Percentiles rank a stretch among this genome's conserved stretches.
Evolutionary conservation across 2,113 vertebrate species (phyloP).

Genomic region (Nasalis larvatus): DNA sequence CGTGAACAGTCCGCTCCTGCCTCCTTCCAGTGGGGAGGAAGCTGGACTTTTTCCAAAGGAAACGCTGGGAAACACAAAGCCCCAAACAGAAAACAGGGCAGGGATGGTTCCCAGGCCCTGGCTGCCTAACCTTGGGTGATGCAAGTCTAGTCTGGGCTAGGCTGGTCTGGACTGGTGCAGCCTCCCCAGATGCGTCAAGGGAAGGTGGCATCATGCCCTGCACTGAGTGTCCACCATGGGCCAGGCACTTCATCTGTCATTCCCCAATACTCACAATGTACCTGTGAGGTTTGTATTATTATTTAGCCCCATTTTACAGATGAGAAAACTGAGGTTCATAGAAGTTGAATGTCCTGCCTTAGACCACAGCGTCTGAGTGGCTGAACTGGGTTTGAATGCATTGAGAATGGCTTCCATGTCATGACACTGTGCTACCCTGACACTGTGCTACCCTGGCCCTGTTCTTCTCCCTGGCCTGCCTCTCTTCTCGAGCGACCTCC

Average conservation of each 20-base stretch:
- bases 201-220: neutral
- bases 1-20: constrained; percentile 16
- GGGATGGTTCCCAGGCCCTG: constrained; percentile 53
- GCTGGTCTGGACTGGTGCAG: neutral
- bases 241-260: neutral
- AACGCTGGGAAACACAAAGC: constrained; percentile 70
- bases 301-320: neutral
- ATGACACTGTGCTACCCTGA: neutral
- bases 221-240: neutral
- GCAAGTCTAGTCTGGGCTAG: neutral
- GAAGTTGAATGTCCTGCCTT: neutral
- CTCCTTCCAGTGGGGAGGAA: constrained; percentile 66
- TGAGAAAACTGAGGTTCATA: neutral
- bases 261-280: neutral
- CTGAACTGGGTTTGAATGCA: neutral
- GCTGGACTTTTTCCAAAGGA: constrained; percentile 73
- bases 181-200: neutral
- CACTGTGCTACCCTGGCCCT: neutral
- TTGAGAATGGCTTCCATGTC: neutral
- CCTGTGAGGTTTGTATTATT: neutral
- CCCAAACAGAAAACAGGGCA: constrained; percentile 67
- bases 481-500: neutral
- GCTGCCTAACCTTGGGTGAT: neutral
- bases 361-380: neutral
- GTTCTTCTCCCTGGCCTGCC: neutral